Percentiles rank a stretch among this genome's conserved stretches.
These are phyloP conservation scores for Ornithoptera priamus DNA, from an alignment of 2,888 invertebrate species.

Conservation along the genomic window DNA sequence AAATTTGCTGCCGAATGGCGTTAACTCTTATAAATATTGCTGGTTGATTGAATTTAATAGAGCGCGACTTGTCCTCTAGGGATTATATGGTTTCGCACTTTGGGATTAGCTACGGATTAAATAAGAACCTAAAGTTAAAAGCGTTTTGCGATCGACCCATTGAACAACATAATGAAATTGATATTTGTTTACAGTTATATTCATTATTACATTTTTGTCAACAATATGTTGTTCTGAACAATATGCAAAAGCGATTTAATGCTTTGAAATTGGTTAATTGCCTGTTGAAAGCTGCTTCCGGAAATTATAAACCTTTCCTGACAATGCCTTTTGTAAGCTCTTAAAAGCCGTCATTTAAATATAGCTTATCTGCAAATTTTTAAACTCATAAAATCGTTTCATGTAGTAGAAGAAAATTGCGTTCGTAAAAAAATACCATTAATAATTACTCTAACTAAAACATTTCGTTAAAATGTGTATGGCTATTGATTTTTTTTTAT, in stretches of 20 bases:
- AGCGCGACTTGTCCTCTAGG: neutral
- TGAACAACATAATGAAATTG: neutral
- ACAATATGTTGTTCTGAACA: neutral
- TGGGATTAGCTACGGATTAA: slow-evolving; percentile 2
- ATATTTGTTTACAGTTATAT: neutral
- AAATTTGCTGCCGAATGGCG: too few relatives aligned
- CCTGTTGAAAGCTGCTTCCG: neutral
- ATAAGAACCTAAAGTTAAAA: neutral
- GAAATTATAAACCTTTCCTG: slow-evolving; percentile 1
- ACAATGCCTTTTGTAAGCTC: slow-evolving; percentile 4
- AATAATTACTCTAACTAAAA: too few relatives aligned
- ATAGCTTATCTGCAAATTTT: slow-evolving; percentile 1
- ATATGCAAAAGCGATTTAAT: neutral
- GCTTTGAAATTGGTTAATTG: neutral
- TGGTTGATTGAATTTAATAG: neutral
- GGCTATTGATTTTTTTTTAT: too few relatives aligned
- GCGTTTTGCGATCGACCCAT: neutral
- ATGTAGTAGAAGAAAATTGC: neutral
- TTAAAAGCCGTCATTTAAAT: neutral
- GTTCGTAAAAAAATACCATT: too few relatives aligned
- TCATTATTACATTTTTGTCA: neutral
- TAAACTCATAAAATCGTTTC: neutral
- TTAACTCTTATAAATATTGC: neutral
- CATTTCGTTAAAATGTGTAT: too few relatives aligned
- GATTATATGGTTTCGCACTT: neutral